Conservation (phyloP, 2,888 invertebrate species). For the Cantharis nigra region DNA sequence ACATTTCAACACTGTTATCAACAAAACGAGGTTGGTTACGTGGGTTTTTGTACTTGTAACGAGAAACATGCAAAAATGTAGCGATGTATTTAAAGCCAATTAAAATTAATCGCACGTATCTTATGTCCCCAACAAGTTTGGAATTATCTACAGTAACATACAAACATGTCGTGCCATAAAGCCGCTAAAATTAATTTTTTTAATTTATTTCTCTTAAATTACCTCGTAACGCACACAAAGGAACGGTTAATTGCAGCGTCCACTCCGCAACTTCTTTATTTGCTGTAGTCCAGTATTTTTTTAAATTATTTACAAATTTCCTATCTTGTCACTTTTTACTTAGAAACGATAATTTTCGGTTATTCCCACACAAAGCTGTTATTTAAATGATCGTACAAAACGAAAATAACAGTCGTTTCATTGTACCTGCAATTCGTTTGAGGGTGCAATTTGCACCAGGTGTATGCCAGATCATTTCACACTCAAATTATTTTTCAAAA, state of each 20-base stretch:
- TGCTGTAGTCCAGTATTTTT: neutral
- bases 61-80: constrained; percentile 28
- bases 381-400: neutral
- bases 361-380: neutral
- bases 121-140: constrained; percentile 22
- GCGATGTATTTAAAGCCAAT: constrained; percentile 29
- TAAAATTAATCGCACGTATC: constrained; percentile 32
- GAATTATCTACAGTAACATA: constrained; percentile 23
- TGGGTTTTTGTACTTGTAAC: constrained; percentile 27
- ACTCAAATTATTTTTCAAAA: neutral
- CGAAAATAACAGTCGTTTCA: neutral
- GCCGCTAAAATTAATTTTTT: constrained; percentile 9
- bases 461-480: neutral
- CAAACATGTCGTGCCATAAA: constrained; percentile 19
- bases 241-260: neutral
- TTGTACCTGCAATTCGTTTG: neutral
- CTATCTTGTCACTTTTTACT: neutral
- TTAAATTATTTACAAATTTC: neutral
- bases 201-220: neutral
- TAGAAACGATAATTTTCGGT: neutral
- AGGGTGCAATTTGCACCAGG: neutral
- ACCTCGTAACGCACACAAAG: neutral
- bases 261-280: neutral
- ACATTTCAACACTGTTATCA: constrained; percentile 10
- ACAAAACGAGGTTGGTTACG: constrained; percentile 18